Evolutionary conservation across 1,140 invertebrate genomes (phyloP), one percentile per base, ranked within the genome.

Genomic region (Drosophila mayri): DNA sequence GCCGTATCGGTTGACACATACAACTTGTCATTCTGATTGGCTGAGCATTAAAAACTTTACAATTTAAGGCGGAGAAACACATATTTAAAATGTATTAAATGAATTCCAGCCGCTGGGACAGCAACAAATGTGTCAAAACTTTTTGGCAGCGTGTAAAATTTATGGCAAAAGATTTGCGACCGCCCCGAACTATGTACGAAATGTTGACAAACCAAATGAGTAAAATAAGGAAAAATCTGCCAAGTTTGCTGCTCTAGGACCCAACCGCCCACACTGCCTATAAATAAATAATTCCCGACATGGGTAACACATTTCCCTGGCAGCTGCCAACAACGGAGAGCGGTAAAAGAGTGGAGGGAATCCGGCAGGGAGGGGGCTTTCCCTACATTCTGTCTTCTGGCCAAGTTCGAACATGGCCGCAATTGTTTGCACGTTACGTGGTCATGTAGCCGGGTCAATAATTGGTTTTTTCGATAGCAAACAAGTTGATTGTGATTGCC

Each of bases 401-500:
- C 81, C 63, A 63, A 64, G 62, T 47, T 71, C 68, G 47, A 80
- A 84, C 81, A 84, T 85, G 70, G 80, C 83, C 83, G 54, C 83
- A 86, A 86, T 86, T 86, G 83, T 88, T 86, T 86, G 83, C 83
- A 86, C 83, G 84, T 86, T 86, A 81, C 84, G 83, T 88, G 83
- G 83, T 86, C 84, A 88, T 88, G 83, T 86, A 83, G 81, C 79
- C 64, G 76, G 83, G 84, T 86, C 83, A 86, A 86, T 86, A 86
- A 86, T 86, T 86, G 84, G 84, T 86, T 86, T 86, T 86, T 86
- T 74, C 75, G 75, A 75, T 79, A 64, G 79, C 82, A 82, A 87
- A 79, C 83, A 87, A 83, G 83, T 86, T 87, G 79, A 79, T 86
- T 87, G 65, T 87, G 83, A 87, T 87, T 83, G 84, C 84, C 84